Percentiles rank a stretch among this genome's conserved stretches.
phyloP scores from a whole-genome alignment of 92 coral and sea anemone species.

The Meandrina meandrites region DNA sequence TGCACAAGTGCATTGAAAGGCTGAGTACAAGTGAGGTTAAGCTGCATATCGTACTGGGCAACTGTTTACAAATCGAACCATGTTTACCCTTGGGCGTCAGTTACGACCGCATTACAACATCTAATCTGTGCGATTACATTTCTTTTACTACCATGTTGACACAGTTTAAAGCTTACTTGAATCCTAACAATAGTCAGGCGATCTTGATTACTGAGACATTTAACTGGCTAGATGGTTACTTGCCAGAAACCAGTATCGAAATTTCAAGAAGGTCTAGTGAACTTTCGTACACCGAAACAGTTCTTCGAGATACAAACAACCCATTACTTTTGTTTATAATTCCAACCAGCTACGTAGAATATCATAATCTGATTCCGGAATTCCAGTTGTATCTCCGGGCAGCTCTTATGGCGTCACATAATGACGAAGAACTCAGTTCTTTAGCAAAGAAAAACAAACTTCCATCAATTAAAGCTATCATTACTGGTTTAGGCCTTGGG shows the following conservation, averaged over 20 bases:
- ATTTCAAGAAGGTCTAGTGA: neutral
- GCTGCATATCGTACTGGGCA: conserved; percentile 7
- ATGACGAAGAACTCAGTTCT: neutral
- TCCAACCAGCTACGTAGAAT: neutral
- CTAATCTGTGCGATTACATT: conserved; percentile 44
- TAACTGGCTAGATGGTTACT: conserved; percentile 12
- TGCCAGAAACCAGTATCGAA: neutral
- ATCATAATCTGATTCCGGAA: neutral
- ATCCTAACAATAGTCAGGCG: conserved; percentile 17
- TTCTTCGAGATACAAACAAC: neutral
- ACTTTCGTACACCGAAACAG: neutral
- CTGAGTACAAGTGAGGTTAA: neutral
- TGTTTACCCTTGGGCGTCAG: conserved; percentile 11
- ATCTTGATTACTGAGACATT: conserved; percentile 43
- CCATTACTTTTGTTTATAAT: neutral
- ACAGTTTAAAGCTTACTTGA: conserved; percentile 18
- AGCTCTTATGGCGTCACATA: neutral
- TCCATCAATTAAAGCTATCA: conserved; percentile 1
- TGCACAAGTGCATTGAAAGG: conserved; percentile 3
- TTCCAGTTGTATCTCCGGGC: neutral
- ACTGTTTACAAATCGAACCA: conserved; percentile 40
- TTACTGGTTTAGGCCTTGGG: neutral
- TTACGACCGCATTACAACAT: conserved; percentile 48
- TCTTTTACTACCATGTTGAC: conserved; percentile 19
- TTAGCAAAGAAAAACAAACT: neutral